Conservation (phyloP, 2,888 invertebrate genomes). For the Pteria penguin region DNA sequence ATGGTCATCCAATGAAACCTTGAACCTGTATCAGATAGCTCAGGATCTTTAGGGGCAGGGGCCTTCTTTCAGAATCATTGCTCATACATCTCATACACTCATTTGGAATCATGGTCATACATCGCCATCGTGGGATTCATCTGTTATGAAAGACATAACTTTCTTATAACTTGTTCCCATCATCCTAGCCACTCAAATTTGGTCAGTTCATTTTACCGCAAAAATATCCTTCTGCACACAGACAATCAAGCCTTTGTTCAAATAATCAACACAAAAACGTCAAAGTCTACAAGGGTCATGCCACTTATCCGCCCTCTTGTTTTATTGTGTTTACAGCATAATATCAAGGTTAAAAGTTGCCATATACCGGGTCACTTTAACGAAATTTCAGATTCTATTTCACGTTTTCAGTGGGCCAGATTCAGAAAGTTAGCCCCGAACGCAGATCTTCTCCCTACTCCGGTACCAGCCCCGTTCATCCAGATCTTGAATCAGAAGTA, state of each 20-base stretch:
- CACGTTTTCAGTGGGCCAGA: conserved; percentile 4
- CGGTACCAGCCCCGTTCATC: too few relatives aligned
- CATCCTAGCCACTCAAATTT: background rate
- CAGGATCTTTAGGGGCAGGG: background rate
- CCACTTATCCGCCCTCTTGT: background rate
- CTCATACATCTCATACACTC: too few relatives aligned
- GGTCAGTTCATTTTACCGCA: background rate
- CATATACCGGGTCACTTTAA: conserved; percentile 10
- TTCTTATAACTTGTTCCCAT: background rate
- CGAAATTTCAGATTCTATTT: conserved; percentile 5
- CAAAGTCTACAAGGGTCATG: conserved; percentile 1
- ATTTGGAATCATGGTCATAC: too few relatives aligned
- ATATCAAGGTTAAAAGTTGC: background rate
- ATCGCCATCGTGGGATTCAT: background rate
- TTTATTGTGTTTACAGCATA: background rate
- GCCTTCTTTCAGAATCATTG: background rate
- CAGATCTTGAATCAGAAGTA: too few relatives aligned
- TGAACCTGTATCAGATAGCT: background rate
- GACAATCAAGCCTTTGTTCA: conserved; percentile 2
- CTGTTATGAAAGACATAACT: background rate
- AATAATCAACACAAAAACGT: conserved; percentile 12
- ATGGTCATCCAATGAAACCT: background rate
- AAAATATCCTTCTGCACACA: background rate
- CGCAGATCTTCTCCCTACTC: too few relatives aligned
- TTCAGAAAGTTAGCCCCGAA: conserved; percentile 9